Evolutionary conservation across 2,113 vertebrate species (phyloP), one percentile per base, ranked within the genome.

Genomic region (Amphilophus citrinellus): DNA sequence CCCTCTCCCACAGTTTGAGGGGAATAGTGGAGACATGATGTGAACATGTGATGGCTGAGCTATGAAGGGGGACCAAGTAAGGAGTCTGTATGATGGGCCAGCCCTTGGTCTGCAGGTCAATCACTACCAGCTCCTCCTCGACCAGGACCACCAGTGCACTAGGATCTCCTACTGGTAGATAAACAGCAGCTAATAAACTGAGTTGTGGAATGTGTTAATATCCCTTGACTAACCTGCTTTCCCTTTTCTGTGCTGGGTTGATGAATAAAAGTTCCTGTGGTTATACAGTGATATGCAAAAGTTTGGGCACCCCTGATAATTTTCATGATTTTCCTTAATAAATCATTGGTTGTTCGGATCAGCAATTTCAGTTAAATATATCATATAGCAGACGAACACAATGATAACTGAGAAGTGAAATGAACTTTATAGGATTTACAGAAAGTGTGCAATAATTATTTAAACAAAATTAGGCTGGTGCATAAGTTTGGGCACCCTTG

Each of bases 1-100:
- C 86, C 42, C 97, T 93, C 91, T 99, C 98, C 98, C 98, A 99
- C 30, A 99, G 96, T 89, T 99, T 99, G 77, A 99, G 94, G 0
- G 98, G 98, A 79, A 99, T 98, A 92, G 97, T 96, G 82, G 98
- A 98, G 87, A 98, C 96, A 0, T 99, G 98, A 91, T 99, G 97
- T 3, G 98, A 99, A 90, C 98, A 99, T 77, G 98, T 99, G 92
- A 99, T 99, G 84, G 98, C 98, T 0, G 98, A 99, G 85, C 98
- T 98, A 94, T 99, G 98, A 20, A 99, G 96, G 10, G 98, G 98
- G 14, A 97, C 97, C 94, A 99, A 95, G 94, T 99, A 99, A 0
- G 98, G 98, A 0, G 97, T 97, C 90, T 98, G 98, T 50, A 99
- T 96, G 3, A 96, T 96, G 0, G 97, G 98, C 98, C 98, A 99